Evolutionary conservation across 2,113 vertebrate species (phyloP).

Genomic region (Taxidea taxus): DNA sequence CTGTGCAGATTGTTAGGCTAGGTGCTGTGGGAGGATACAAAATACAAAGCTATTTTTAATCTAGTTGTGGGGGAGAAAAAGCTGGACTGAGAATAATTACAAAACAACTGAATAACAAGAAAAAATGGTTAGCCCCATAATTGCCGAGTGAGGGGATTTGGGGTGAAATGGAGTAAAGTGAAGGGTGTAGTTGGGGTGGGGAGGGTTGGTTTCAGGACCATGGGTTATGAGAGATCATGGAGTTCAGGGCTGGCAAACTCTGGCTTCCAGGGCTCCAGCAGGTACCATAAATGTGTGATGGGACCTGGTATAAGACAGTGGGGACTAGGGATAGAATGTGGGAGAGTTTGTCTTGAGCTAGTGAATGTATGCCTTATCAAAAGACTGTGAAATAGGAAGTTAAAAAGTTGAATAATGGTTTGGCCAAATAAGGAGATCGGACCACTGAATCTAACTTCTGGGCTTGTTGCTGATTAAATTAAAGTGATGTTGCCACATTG

Average conservation of each 20-base stretch:
- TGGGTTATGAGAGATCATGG: background rate
- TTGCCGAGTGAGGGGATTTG: background rate
- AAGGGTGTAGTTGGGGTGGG: background rate
- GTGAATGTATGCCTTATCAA: background rate
- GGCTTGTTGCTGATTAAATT: background rate
- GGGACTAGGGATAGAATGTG: background rate
- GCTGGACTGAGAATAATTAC: slow-evolving; percentile 38
- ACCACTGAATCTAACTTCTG: background rate
- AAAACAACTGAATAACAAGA: slow-evolving; percentile 20
- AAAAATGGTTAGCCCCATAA: background rate
- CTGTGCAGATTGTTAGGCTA: slow-evolving; percentile 28
- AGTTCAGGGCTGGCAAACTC: background rate
- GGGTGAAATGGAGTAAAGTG: background rate
- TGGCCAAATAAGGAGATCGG: background rate
- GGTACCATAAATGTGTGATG: background rate
- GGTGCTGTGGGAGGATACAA: slow-evolving; percentile 34
- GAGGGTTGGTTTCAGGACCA: background rate
- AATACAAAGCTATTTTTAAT: slow-evolving; percentile 60
- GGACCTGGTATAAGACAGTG: background rate
- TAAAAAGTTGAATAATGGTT: background rate
- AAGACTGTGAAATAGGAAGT: background rate
- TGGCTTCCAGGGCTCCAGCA: background rate
- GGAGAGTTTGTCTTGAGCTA: background rate
- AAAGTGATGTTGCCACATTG: background rate
- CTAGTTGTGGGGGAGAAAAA: slow-evolving; percentile 54